Evolutionary conservation across 2,113 vertebrate genomes (phyloP).

Genomic region (Actinemys pallida): DNA sequence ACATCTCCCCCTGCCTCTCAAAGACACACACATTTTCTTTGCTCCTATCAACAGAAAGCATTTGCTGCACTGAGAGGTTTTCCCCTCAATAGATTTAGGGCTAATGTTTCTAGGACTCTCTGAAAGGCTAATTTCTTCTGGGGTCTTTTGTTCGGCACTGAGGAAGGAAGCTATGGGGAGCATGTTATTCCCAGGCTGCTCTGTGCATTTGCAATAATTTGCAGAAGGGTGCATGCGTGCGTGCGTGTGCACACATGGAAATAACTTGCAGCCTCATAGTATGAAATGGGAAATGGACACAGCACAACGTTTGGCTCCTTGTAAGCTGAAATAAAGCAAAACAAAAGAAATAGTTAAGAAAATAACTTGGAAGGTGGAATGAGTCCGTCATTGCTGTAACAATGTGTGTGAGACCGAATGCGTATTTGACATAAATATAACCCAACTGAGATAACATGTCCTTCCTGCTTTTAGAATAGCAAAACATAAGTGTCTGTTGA

Average conservation of each 20-base stretch:
- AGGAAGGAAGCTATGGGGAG: background rate
- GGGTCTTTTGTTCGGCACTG: background rate
- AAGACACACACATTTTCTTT: rapidly evolving
- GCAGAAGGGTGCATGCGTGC: background rate
- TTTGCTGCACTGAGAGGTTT: background rate
- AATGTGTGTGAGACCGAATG: background rate
- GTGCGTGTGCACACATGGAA: background rate
- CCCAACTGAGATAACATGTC: background rate
- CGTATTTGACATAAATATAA: background rate
- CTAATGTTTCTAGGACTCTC: background rate
- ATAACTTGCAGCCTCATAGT: background rate
- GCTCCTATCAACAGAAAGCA: background rate
- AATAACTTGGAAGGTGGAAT: background rate
- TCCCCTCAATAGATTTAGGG: background rate
- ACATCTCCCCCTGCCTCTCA: background rate
- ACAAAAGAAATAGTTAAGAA: conserved; percentile 1
- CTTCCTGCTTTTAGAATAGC: background rate
- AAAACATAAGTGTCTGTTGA: background rate
- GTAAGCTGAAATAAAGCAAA: background rate
- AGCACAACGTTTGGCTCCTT: background rate
- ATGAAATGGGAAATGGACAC: background rate
- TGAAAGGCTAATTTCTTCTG: background rate
- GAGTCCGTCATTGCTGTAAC: background rate
- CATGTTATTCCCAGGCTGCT: background rate
- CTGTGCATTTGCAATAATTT: background rate